phyloP scores from a whole-genome alignment of 2,888 invertebrate genomes.

The Drosophila multiciliata region DNA sequence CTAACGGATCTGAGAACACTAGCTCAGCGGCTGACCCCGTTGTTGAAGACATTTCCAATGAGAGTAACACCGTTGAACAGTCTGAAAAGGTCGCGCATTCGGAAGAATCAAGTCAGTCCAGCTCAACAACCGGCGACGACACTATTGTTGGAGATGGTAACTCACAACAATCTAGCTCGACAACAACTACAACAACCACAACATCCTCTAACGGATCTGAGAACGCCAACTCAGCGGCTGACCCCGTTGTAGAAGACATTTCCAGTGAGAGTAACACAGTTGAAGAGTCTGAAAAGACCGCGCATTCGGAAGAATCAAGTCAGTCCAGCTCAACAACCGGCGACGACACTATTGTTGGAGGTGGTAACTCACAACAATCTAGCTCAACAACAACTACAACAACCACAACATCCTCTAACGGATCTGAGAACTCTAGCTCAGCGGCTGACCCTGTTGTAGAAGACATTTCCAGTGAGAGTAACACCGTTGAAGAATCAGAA shows the following conservation, averaged over 20 bases:
- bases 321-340: background rate
- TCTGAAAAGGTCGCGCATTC: background rate
- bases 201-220: no score
- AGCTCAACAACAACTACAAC: conserved; percentile 4
- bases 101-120: background rate
- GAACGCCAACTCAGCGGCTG: no score
- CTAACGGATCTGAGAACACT: background rate
- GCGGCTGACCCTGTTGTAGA: no score
- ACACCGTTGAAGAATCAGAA: no score
- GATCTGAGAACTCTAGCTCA: no score
- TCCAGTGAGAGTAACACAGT: no score
- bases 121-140: background rate
- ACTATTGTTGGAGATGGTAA: background rate
- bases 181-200: conserved; percentile 2
- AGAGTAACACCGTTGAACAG: no score
- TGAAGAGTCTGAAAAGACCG: no score
- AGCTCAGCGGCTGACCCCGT: background rate
- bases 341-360: no score
- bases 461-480: no score
- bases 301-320: background rate
- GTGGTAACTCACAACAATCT: background rate
- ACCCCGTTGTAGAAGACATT: no score
- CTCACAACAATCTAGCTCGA: background rate
- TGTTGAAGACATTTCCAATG: background rate
- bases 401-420: background rate